Evolutionary conservation across 1,140 invertebrate species (phyloP).

Genomic region (Drosophila rhopaloa): DNA sequence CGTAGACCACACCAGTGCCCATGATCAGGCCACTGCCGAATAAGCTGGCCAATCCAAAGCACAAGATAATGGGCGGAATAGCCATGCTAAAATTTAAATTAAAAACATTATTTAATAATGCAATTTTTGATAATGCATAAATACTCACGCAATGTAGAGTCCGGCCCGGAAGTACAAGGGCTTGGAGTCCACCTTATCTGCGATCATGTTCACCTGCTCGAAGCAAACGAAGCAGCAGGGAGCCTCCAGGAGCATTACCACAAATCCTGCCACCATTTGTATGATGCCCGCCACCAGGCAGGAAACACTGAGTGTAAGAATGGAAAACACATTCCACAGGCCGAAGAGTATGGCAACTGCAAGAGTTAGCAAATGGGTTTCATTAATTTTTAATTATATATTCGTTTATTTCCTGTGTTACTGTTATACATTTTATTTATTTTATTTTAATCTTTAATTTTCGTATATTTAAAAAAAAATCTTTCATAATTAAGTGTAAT

Average conservation of each 20-base stretch:
- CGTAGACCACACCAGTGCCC: slow-evolving; percentile 94
- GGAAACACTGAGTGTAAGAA: slow-evolving; percentile 87
- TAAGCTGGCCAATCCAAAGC: slow-evolving; percentile 90
- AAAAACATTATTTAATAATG: slow-evolving; percentile 1
- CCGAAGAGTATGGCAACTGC: slow-evolving; percentile 96
- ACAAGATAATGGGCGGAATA: slow-evolving; percentile 91
- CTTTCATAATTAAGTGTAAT: too few species aligned
- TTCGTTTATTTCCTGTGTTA: too few species aligned
- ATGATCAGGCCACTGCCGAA: slow-evolving; percentile 96
- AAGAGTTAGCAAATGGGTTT: slow-evolving; percentile 38
- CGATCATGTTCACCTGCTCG: slow-evolving; percentile 94
- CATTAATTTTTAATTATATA: too few species aligned
- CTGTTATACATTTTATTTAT: too few species aligned
- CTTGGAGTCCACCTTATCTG: slow-evolving; percentile 91
- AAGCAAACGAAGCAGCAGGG: slow-evolving; percentile 98
- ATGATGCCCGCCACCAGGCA: slow-evolving; percentile 93
- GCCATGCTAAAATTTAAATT: slow-evolving; percentile 88
- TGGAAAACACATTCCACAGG: slow-evolving; percentile 90
- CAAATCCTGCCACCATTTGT: slow-evolving; percentile 95
- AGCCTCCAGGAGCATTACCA: slow-evolving; percentile 94
- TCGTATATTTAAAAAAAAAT: too few species aligned
- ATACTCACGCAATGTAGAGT: slow-evolving; percentile 92
- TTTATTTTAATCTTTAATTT: too few species aligned
- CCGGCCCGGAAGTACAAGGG: slow-evolving; percentile 96
- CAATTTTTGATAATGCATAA: background rate